Percentiles rank a stretch among this genome's conserved stretches.
Evolutionary conservation across 2,113 vertebrate species (phyloP).

Genomic region (Perccottus glenii): DNA sequence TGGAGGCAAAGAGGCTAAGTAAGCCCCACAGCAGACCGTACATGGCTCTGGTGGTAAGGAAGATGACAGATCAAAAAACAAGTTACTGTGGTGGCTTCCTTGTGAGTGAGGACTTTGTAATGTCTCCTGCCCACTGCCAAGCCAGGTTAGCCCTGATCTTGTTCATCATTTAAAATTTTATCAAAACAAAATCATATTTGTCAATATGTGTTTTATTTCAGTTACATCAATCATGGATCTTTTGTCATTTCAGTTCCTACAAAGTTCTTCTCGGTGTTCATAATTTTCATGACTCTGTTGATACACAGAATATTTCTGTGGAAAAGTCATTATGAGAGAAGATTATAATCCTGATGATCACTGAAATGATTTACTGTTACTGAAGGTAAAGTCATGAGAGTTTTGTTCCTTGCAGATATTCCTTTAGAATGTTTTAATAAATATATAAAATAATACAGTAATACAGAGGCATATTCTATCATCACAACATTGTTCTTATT

Average conservation of each 20-base stretch:
- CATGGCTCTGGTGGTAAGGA: slow-evolving; percentile 56
- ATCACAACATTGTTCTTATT: neutral
- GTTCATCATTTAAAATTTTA: no score
- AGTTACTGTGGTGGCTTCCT: slow-evolving; percentile 64
- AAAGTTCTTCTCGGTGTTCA: slow-evolving; percentile 32
- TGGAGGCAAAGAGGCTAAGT: slow-evolving; percentile 34
- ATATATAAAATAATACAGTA: no score
- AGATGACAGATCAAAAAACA: accelerated
- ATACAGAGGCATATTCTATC: no score
- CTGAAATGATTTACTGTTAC: slow-evolving; percentile 60
- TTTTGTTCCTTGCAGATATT: neutral
- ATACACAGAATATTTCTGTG: neutral
- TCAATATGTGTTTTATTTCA: neutral
- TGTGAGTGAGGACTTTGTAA: slow-evolving; percentile 63
- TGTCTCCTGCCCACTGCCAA: slow-evolving; percentile 69
- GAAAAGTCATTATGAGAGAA: slow-evolving; percentile 14
- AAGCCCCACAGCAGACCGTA: slow-evolving; percentile 57
- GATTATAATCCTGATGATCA: accelerated
- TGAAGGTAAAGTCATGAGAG: slow-evolving; percentile 55
- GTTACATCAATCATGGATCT: neutral
- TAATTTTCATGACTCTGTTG: accelerated
- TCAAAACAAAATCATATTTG: neutral
- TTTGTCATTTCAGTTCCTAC: slow-evolving; percentile 20
- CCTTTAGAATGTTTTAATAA: no score
- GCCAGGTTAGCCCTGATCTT: slow-evolving; percentile 32